Conservation (phyloP, 2,113 vertebrate genomes). For the Psilopogon haemacephalus region DNA sequence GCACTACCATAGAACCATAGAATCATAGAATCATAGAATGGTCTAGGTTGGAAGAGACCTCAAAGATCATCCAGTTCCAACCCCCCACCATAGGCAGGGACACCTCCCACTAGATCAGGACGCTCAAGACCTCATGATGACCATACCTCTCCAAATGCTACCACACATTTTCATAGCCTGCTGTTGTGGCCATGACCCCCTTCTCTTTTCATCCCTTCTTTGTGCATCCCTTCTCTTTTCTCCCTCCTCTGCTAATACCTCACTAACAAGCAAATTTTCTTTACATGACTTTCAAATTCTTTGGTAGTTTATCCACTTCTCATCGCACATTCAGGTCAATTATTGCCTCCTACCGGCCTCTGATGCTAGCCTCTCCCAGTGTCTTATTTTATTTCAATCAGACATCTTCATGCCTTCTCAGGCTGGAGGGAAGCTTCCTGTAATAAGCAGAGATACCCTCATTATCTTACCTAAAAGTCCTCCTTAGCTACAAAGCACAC, state of each 20-base stretch:
- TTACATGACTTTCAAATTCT: conserved; percentile 8
- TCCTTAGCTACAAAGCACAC: not conserved
- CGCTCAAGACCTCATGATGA: too few species aligned
- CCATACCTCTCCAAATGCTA: not conserved
- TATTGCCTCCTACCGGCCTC: conserved; percentile 9
- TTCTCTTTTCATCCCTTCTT: not conserved
- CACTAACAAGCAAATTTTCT: conserved; percentile 18
- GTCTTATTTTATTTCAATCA: not conserved
- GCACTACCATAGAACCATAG: too few species aligned
- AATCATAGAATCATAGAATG: too few species aligned
- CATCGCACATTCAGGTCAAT: conserved; percentile 22
- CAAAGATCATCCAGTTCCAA: too few species aligned
- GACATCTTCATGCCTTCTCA: not conserved
- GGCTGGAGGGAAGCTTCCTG: not conserved
- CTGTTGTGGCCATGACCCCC: not conserved
- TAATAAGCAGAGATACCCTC: not conserved
- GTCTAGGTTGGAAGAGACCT: too few species aligned
- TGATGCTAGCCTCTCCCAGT: not conserved
- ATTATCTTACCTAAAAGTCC: conserved; percentile 14
- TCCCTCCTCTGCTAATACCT: not conserved
- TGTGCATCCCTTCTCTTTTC: not conserved
- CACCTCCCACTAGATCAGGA: too few species aligned
- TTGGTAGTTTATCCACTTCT: not conserved
- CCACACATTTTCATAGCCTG: not conserved
- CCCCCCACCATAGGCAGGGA: too few species aligned